phyloP scores from a whole-genome alignment of 2,888 invertebrate genomes.

The Eulithis prunata region DNA sequence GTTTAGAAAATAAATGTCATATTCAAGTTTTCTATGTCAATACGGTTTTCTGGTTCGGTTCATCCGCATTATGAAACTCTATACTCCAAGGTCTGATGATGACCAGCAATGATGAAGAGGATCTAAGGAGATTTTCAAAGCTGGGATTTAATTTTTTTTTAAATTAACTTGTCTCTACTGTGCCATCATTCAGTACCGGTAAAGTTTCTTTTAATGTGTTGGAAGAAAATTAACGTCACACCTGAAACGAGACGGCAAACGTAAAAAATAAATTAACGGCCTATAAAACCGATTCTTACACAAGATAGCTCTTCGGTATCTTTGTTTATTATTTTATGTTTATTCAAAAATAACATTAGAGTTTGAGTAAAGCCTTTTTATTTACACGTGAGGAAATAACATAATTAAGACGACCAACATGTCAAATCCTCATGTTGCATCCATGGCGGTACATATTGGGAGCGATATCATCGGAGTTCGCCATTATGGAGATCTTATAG shows the following conservation, averaged over 20 bases:
- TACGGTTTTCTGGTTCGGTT: too few species aligned
- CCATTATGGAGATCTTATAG: too few species aligned
- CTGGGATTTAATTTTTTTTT: slow-evolving; percentile 7
- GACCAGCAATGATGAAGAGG: too few species aligned
- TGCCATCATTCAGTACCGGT: slow-evolving; percentile 46
- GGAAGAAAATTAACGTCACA: slow-evolving; percentile 66
- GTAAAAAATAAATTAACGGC: slow-evolving; percentile 58
- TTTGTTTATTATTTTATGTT: slow-evolving; percentile 37
- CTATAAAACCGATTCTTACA: slow-evolving; percentile 56
- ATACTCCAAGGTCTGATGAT: too few species aligned
- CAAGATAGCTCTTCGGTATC: slow-evolving; percentile 51
- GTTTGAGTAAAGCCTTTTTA: not conserved
- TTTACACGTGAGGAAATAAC: slow-evolving; percentile 3
- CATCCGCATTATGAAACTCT: too few species aligned
- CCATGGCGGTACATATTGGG: too few species aligned
- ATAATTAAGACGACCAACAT: too few species aligned
- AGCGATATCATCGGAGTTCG: too few species aligned
- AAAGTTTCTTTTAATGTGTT: slow-evolving; percentile 65
- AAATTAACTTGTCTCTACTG: not conserved
- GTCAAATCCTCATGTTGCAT: too few species aligned
- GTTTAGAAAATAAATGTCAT: too few species aligned
- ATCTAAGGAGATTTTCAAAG: not conserved
- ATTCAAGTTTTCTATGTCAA: too few species aligned
- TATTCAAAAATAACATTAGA: not conserved
- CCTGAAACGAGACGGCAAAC: slow-evolving; percentile 55